Base-by-base conservation (phyloP, 2,888 invertebrate species). In the Rhagonycha lutea region DNA sequence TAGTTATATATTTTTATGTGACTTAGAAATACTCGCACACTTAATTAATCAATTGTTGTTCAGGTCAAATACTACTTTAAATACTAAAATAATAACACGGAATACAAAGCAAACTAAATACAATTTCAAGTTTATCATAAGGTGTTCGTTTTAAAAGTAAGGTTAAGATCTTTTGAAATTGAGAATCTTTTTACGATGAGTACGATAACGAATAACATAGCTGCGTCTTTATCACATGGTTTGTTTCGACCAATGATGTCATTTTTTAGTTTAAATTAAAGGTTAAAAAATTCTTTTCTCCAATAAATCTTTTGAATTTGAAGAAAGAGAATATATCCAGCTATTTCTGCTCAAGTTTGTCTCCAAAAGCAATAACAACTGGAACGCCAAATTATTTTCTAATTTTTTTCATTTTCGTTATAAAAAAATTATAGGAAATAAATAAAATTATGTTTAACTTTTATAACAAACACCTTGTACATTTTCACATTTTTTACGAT, bases 11-110 rank as follows among this genome's bases (percentile, higher is more conserved):
- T n/a, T 47, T 61, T 72, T 68, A 72, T 32, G 61, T 75, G 75
- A 75, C 75, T 75, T 75, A 75, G 75, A 75, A 63, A 62, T 75
- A 75, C 75, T 75, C 75, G 61, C 72, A 65, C 47, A 65, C 63
- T 65, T 68, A 24, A 61, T 61, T 28, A 23, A 70, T 68, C 70
- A 61, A 26, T 4, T 47, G n/a, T 18, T 69, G 24, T 69, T 69
- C 47, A 29, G 11, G 63, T 26, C 63, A 24, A 24, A 65, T 24
- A 65, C 63, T 26, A 65, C n/a, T 23, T 62, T 62, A 12, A 62
- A 14, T 62, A 65, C 18, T 65, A 65, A 26, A 65, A 24, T 65
- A 65, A 65, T 65, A 65, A 23, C n/a, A 24, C 63, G n/a, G 23
- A 24, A 9, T 65, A 65, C 7, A 23, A 65, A 23, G 24, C 24